phyloP scores from a whole-genome alignment of 2,888 invertebrate genomes.

The Nebria brevicollis region DNA sequence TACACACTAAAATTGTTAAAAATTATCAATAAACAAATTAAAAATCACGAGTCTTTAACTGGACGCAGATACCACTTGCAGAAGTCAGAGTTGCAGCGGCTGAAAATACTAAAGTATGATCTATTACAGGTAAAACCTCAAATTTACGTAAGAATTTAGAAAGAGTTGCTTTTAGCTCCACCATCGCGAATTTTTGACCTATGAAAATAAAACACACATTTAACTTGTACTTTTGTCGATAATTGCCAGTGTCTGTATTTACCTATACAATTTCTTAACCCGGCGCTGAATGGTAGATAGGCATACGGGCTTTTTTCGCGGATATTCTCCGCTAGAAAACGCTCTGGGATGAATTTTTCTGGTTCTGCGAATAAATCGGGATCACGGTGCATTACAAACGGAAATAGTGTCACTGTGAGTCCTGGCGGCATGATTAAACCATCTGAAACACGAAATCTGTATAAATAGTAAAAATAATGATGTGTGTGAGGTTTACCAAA shows the following conservation, averaged over 20 bases:
- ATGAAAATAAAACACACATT: constrained; percentile 40
- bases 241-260: constrained; percentile 36
- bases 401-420: constrained; percentile 61
- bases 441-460: constrained; percentile 49
- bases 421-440: constrained; percentile 57
- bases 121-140: constrained; percentile 56
- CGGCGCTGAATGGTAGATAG: constrained; percentile 73
- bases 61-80: constrained; percentile 62
- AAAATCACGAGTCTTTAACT: constrained; percentile 51
- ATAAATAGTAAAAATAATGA: constrained; percentile 31
- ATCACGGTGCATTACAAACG: constrained; percentile 65
- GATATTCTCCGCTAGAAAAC: constrained; percentile 63
- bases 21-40: constrained; percentile 25
- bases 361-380: constrained; percentile 67
- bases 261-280: constrained; percentile 72
- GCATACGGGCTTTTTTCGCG: constrained; percentile 63
- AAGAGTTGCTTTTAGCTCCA: constrained; percentile 67
- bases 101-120: constrained; percentile 61
- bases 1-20: not conserved
- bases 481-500: constrained; percentile 51
- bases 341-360: constrained; percentile 66
- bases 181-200: constrained; percentile 65
- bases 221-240: not conserved
- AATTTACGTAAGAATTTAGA: constrained; percentile 66
- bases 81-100: constrained; percentile 65